Percentiles rank a stretch among this genome's conserved stretches.
Conservation (phyloP, 2,888 invertebrate species). For the Ariolimax columbianus region DNA sequence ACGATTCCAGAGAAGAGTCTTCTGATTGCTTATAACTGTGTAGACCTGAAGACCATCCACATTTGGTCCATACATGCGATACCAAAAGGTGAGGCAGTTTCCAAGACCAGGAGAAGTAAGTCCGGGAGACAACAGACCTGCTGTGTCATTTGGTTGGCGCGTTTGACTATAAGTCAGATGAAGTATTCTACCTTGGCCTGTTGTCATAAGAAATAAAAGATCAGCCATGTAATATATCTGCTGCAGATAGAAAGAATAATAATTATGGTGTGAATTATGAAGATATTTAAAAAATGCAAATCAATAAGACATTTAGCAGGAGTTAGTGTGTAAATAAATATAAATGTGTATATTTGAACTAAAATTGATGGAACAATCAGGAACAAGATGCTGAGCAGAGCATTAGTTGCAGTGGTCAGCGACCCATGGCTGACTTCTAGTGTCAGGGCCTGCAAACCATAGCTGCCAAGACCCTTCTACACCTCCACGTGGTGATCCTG, state of each 20-base stretch:
- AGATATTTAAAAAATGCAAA: background rate
- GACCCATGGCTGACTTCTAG: too few species aligned
- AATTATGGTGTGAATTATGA: too few species aligned
- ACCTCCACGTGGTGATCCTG: too few species aligned
- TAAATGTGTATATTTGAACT: too few species aligned
- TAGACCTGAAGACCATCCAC: slow-evolving; percentile 72
- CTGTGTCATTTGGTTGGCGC: slow-evolving; percentile 66
- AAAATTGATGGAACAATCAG: too few species aligned
- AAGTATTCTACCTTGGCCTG: slow-evolving; percentile 37
- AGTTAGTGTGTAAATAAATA: too few species aligned
- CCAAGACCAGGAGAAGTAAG: slow-evolving; percentile 57
- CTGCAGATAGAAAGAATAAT: background rate
- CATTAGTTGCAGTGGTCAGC: too few species aligned
- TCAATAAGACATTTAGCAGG: too few species aligned
- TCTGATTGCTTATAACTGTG: slow-evolving; percentile 48
- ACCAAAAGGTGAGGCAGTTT: slow-evolving; percentile 72
- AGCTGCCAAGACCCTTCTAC: too few species aligned
- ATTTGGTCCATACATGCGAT: slow-evolving; percentile 74
- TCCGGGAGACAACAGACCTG: slow-evolving; percentile 62
- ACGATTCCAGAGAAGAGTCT: slow-evolving; percentile 64
- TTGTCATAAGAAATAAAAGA: background rate
- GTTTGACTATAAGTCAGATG: slow-evolving; percentile 51
- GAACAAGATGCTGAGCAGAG: too few species aligned
- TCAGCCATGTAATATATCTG: background rate
- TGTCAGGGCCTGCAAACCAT: too few species aligned